Conservation (phyloP, 2,113 vertebrate species). For the Canis aureus region DNA sequence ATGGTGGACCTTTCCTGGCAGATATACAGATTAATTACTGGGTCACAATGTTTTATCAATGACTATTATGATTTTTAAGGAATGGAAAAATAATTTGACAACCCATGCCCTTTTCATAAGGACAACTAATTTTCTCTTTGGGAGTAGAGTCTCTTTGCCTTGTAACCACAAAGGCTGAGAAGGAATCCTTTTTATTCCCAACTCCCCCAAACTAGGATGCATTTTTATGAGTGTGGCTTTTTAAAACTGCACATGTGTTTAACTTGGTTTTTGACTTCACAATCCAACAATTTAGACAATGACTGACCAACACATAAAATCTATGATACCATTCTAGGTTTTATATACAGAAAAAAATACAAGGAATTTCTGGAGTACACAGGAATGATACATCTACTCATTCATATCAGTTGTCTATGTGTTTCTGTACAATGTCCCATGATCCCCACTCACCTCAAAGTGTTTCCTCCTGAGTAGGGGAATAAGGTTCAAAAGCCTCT, state of each 20-base stretch:
- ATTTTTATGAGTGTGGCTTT: neutral
- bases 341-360: neutral
- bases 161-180: neutral
- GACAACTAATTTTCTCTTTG: constrained; percentile 16
- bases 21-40: neutral
- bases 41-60: neutral
- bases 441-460: neutral
- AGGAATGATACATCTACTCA: neutral
- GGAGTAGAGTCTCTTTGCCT: neutral
- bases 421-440: neutral
- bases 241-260: neutral
- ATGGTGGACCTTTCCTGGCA: neutral
- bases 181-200: neutral
- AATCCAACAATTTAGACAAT: neutral
- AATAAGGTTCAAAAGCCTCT: neutral
- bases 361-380: neutral
- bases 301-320: neutral
- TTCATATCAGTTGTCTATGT: neutral
- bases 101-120: neutral
- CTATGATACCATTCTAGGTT: neutral
- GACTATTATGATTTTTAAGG: neutral
- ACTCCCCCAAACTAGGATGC: neutral
- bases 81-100: neutral
- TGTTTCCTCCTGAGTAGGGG: neutral
- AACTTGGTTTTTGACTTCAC: neutral